Evolutionary conservation across 2,113 vertebrate genomes (phyloP), one percentile per base, ranked within the genome.

Genomic region (Ammodramus savannarum): DNA sequence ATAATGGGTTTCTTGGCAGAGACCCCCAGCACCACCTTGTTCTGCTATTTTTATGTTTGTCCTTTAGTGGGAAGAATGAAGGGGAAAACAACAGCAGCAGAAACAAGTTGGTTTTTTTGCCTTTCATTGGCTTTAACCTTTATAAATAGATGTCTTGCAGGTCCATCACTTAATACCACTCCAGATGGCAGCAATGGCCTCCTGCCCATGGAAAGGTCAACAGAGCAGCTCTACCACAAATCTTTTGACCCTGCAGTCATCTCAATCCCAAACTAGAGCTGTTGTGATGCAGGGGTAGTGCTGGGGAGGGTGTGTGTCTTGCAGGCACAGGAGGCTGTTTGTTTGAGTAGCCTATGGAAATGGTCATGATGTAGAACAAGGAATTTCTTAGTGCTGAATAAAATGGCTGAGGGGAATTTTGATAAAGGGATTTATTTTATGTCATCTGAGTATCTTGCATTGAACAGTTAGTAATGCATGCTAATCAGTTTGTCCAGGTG

Each of bases 241-340:
- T 76, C 29, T 67, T 73, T 19, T 29, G 14, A 20, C 38, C 71
- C 38, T 79, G 31, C 26, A 54, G 13, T 26, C 0, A 0, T 22
- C 18, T 49, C 0, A 0, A 6, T 87, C 43, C 46, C 7, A 13
- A 55, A 5, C 23, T 59, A n/a, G 51, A 84, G 16, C 21, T 69
- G 67, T 12, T 72, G 22, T 85, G 44, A 41, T 17, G 48, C 19
- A 15, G 36, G 46, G n/a, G 72, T 41, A 66, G 39, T 22, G n/a
- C 17, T 17, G 22, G 48, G 66, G 25, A 72, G 39, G 32, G 12
- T 18, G 10, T 63, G 32, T 6, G 1, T 83, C 31, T 52, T 77
- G 11, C 25, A 86, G 61, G 57, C 32, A 44, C 29, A 61, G 51
- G 80, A 62, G 69, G 16, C 32, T 76, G 27, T 77, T 95, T 81